Evolutionary conservation across 2,888 invertebrate genomes (phyloP).

Genomic region (Parthenolecanium corni): DNA sequence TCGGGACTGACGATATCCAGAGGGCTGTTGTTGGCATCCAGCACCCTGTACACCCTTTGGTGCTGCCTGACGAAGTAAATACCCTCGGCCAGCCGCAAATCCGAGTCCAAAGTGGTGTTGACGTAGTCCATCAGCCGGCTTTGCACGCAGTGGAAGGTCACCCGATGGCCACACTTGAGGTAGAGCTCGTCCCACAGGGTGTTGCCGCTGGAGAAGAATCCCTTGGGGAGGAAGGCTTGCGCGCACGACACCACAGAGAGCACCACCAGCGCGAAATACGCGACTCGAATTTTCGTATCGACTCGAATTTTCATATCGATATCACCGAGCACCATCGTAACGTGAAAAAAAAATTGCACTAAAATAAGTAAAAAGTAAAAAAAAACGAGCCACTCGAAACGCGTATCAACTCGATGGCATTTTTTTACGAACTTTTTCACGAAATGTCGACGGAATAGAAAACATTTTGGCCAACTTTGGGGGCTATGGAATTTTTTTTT

Average conservation of each 20-base stretch:
- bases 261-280: not conserved
- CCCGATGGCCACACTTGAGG: constrained; percentile 53
- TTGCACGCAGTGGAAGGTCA: constrained; percentile 62
- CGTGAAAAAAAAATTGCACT: too few species aligned
- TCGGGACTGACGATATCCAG: constrained; percentile 36
- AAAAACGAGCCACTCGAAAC: too few species aligned
- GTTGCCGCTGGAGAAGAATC: constrained; percentile 29
- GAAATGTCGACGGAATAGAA: not conserved
- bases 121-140: constrained; percentile 64
- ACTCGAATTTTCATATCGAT: constrained; percentile 4
- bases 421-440: too few species aligned
- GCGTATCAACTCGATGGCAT: not conserved
- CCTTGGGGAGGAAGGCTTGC: constrained; percentile 7
- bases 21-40: not conserved
- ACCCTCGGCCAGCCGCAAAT: constrained; percentile 51
- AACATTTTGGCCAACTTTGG: not conserved
- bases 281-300: constrained; percentile 4
- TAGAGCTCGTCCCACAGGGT: constrained; percentile 59
- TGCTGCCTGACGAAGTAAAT: constrained; percentile 47
- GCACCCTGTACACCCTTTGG: constrained; percentile 29
- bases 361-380: too few species aligned
- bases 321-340: not conserved
- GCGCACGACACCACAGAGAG: not conserved
- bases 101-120: constrained; percentile 52
- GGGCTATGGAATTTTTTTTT: not conserved